Percentiles rank a stretch among this genome's conserved stretches.
These are phyloP conservation scores for Chaenogobius annularis DNA, from an alignment of 2,113 vertebrate genomes.

Conservation along the genomic window DNA sequence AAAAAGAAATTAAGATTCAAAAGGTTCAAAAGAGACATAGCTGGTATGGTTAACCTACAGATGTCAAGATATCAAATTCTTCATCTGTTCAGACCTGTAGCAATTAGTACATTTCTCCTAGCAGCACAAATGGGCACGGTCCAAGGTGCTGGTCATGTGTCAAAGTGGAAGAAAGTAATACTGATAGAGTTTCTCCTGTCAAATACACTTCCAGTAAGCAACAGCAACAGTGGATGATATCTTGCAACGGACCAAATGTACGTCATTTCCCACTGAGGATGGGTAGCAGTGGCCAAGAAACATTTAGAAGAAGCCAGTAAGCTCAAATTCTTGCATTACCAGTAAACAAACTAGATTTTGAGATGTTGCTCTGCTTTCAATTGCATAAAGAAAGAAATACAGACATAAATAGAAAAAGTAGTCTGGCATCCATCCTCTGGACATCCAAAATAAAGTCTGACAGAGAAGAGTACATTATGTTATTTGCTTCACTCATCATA, in stretches of 20 bases:
- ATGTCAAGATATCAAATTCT: not conserved
- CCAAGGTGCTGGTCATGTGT: not conserved
- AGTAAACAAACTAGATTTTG: not conserved
- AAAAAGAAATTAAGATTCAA: not conserved
- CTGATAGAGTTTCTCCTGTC: too few relatives aligned
- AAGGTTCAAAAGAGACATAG: not conserved
- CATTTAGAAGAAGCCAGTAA: not conserved
- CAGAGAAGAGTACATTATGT: not conserved
- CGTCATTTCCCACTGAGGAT: not conserved
- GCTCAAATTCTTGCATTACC: not conserved
- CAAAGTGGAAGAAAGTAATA: too few relatives aligned
- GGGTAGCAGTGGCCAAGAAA: not conserved
- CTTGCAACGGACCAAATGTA: not conserved
- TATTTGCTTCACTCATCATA: slow-evolving; percentile 1
- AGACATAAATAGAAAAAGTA: not conserved
- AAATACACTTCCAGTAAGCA: too few relatives aligned
- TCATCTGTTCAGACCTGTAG: not conserved
- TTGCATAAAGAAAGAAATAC: not conserved
- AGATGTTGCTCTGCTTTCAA: not conserved
- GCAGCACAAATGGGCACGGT: not conserved
- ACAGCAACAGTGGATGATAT: not conserved
- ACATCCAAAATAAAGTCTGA: not conserved
- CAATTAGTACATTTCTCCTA: not conserved
- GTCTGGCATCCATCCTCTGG: not conserved
- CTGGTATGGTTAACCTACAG: not conserved